Evolutionary conservation across 2,113 vertebrate genomes (phyloP).

Genomic region (Polyodon spathula): DNA sequence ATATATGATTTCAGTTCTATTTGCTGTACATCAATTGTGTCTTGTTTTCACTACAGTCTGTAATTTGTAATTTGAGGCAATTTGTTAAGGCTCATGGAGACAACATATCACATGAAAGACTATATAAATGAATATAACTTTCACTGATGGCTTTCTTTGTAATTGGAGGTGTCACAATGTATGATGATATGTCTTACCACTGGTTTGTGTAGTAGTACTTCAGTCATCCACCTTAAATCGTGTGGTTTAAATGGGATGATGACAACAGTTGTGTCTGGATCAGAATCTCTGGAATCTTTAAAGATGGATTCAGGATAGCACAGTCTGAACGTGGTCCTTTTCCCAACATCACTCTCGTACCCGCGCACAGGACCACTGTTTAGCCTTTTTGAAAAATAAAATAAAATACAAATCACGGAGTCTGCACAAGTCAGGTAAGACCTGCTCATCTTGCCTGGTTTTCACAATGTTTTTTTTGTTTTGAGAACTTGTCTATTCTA

Average conservation of each 20-base stretch:
- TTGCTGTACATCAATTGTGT: too few relatives aligned
- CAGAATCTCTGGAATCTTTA: constrained; percentile 51
- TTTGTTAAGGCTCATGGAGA: too few relatives aligned
- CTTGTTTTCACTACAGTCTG: too few relatives aligned
- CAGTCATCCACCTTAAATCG: constrained; percentile 62
- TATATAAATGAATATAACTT: too few relatives aligned
- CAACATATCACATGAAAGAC: too few relatives aligned
- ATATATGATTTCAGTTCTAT: too few relatives aligned
- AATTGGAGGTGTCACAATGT: not conserved
- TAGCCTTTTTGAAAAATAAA: constrained; percentile 46
- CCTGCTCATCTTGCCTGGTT: too few relatives aligned
- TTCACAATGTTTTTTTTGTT: too few relatives aligned
- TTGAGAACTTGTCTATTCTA: too few relatives aligned
- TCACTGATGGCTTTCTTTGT: too few relatives aligned
- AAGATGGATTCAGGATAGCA: constrained; percentile 70
- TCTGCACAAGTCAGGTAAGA: not conserved
- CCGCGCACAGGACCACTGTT: constrained; percentile 64
- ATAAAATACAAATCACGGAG: not conserved
- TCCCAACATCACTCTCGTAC: constrained; percentile 66
- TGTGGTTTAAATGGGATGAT: constrained; percentile 56
- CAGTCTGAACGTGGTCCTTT: constrained; percentile 63
- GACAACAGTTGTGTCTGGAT: constrained; percentile 55
- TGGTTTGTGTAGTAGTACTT: constrained; percentile 33
- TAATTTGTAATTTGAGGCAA: too few relatives aligned
- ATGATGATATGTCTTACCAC: constrained; percentile 10